A percentile compares a stretch with the other conserved stretches of the same genome.
Conservation (phyloP, 2,113 vertebrate genomes). For the Ivindomyrus marchei region DNA sequence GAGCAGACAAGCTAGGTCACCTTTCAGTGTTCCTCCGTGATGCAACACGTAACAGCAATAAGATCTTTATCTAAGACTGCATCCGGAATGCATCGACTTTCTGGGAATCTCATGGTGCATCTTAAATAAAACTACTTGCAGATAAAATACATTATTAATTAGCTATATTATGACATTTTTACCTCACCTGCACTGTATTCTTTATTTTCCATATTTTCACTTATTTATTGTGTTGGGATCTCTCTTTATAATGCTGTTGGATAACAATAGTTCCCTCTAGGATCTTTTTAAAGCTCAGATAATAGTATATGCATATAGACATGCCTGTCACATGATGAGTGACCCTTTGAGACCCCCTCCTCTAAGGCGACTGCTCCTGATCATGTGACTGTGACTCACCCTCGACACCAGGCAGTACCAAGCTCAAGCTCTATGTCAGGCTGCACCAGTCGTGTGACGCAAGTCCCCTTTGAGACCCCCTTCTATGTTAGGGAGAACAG, state of each 20-base stretch:
- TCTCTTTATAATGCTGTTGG: neutral
- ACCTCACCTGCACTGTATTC: neutral
- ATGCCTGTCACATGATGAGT: neutral
- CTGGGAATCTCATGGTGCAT: neutral
- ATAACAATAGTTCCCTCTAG: neutral
- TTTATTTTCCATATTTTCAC: neutral
- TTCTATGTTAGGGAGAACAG: neutral
- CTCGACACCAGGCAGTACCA: neutral
- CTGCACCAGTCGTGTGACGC: neutral
- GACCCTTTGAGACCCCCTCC: neutral
- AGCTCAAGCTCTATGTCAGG: too few species aligned
- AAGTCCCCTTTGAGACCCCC: neutral
- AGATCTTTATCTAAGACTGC: conserved; percentile 15
- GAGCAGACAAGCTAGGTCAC: neutral
- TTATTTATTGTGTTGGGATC: neutral
- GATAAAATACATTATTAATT: neutral
- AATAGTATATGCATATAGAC: neutral
- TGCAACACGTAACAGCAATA: neutral
- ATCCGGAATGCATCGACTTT: neutral
- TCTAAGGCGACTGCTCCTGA: neutral
- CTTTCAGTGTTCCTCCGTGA: neutral
- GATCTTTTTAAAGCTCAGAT: neutral
- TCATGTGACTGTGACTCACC: neutral
- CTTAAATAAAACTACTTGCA: neutral
- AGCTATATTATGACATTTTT: neutral